Base-by-base conservation (phyloP, 2,113 vertebrate genomes). In the Calidris pygmaea region DNA sequence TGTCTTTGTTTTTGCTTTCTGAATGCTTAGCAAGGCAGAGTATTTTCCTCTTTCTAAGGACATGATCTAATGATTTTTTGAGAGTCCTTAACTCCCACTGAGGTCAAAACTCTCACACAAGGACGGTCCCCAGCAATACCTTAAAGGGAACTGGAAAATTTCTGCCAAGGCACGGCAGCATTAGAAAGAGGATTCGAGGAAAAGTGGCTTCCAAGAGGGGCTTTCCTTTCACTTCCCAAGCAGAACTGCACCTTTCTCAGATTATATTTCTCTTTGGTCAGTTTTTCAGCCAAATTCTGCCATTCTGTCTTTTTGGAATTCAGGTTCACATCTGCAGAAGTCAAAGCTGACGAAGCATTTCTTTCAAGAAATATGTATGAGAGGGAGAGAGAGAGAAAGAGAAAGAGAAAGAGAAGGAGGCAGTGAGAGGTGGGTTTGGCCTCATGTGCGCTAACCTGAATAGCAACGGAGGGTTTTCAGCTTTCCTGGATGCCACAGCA, bases 1-100 rank as follows among this genome's bases (percentile, higher is more conserved):
- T 43, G 4, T 30, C 24, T 76, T 93, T 82, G 26, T 4, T 60
- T 94, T 91, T 76, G 24, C 10, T 88, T 67, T 77, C 73, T 74
- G n/a, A 14, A 67, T 84, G 26, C n/a, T 88, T 90, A 80, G 39
- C 37, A 81, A 89, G 34, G 74, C 2, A 43, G 18, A 34, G 12
- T 56, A 34, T 81, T 95, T 85, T 74, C 15, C 22, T 66, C 32
- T 86, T 79, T 83, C 41, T 82, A 83, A 83, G 35, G 53, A 79
- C 34, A 58, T 17, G 16, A 85, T 85, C 75, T 56, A 90, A 72
- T 56, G 27, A 73, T 88, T 87, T 79, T 85, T 62, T 4, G 1
- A 70, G 41, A 93, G 39, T 35, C 11, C 35, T 94, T 89, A 85
- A 72, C 16, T 85, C 39, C 35, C 35, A 72, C 60, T 66, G 39